Percentiles rank a stretch among this genome's conserved stretches.
Conservation (phyloP, 2,888 invertebrate species). For the Orthosia cruda region DNA sequence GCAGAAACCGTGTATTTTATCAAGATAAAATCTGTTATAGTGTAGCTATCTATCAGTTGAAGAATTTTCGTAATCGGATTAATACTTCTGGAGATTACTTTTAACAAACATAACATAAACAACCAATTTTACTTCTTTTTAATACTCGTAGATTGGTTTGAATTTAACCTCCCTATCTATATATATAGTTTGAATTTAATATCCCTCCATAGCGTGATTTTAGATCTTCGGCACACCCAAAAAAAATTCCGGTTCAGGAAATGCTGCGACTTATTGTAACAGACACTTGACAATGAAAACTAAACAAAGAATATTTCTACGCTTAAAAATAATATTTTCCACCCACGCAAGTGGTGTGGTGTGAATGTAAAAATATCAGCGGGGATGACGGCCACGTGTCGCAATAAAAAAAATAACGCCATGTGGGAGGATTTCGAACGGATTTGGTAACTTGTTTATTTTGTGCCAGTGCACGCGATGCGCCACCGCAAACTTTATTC, state of each 20-base stretch:
- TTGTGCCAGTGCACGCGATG: conserved; percentile 44
- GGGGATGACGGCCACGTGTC: conserved; percentile 71
- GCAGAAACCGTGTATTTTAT: too few species aligned
- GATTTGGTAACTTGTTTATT: conserved; percentile 73
- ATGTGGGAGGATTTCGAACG: conserved; percentile 63
- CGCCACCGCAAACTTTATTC: conserved; percentile 58
- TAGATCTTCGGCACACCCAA: not conserved
- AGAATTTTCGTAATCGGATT: too few species aligned
- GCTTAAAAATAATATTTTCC: conserved; percentile 40
- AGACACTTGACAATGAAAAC: conserved; percentile 43
- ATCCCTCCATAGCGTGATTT: not conserved
- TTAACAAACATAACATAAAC: too few species aligned
- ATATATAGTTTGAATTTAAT: too few species aligned
- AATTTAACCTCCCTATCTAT: too few species aligned
- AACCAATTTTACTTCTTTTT: too few species aligned
- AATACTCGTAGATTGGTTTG: too few species aligned
- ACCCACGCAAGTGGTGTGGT: conserved; percentile 60
- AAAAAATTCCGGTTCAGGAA: not conserved
- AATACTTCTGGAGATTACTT: too few species aligned
- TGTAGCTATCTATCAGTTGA: too few species aligned
- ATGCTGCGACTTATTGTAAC: conserved; percentile 1
- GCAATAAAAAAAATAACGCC: conserved; percentile 58
- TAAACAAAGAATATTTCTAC: conserved; percentile 17
- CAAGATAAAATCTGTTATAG: too few species aligned
- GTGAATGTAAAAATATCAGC: conserved; percentile 76